These are phyloP conservation scores for Philonicus albiceps DNA, from an alignment of 2,888 invertebrate genomes.

Conservation along the genomic window DNA sequence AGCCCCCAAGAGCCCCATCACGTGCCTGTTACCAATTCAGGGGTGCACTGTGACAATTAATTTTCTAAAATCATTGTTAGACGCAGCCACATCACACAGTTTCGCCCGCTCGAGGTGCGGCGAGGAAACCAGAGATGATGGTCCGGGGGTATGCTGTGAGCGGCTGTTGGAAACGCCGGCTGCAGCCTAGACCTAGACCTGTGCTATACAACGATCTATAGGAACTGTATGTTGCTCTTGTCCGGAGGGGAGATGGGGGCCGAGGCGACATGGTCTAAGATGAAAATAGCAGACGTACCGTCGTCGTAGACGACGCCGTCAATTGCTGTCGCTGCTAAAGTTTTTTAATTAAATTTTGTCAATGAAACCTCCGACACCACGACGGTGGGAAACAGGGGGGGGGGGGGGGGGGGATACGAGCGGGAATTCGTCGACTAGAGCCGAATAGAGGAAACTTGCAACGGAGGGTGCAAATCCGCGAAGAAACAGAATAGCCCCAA, in stretches of 20 bases:
- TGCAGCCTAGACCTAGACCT: neutral
- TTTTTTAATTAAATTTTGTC: slow-evolving; percentile 9
- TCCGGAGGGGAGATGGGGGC: neutral
- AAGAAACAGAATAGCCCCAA: neutral
- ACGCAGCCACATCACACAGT: neutral
- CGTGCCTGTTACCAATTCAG: neutral
- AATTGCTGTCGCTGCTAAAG: neutral
- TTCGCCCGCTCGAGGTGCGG: neutral
- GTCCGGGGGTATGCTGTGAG: neutral
- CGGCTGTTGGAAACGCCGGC: neutral
- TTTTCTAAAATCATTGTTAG: neutral
- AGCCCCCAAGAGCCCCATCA: neutral
- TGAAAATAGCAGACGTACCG: neutral
- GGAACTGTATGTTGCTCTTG: neutral
- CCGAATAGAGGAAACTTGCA: neutral
- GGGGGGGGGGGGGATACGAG: no score
- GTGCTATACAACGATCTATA: neutral
- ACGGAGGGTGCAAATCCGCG: neutral
- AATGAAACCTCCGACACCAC: neutral
- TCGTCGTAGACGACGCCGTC: neutral
- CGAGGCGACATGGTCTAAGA: neutral
- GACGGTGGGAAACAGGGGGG: neutral
- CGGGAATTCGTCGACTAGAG: neutral
- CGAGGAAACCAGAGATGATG: neutral
- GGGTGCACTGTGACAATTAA: neutral